phyloP scores from a whole-genome alignment of 30 jellyfish, hydroid and myxozoan genomes.

The Rhopilema esculentum region DNA sequence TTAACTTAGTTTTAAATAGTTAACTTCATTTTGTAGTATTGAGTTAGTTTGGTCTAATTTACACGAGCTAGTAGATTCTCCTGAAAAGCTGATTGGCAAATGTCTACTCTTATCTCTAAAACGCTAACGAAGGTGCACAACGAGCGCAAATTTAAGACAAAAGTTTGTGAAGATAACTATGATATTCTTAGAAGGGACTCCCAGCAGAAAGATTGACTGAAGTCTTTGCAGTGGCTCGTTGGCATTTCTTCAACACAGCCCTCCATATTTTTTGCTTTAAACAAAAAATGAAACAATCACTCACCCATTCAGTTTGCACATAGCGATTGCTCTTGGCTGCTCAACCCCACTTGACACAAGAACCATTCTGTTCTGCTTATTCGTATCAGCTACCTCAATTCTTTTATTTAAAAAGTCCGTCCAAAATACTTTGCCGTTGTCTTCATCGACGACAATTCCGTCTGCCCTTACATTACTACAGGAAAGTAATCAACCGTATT shows the following conservation, averaged over 20 bases:
- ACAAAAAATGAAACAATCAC: neutral
- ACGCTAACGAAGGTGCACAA: too few relatives aligned
- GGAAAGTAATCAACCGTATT: neutral
- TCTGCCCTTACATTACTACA: conserved; percentile 62
- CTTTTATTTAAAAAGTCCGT: conserved; percentile 63
- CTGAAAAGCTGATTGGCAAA: too few relatives aligned
- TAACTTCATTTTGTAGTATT: too few relatives aligned
- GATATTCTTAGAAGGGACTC: neutral
- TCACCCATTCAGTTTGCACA: conserved; percentile 48
- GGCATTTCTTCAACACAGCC: neutral
- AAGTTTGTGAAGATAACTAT: too few relatives aligned
- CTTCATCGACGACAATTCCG: conserved; percentile 60
- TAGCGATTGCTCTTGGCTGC: conserved; percentile 71
- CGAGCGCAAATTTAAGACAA: too few relatives aligned
- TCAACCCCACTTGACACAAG: conserved; percentile 51
- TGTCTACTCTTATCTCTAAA: too few relatives aligned
- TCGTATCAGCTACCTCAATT: conserved; percentile 51
- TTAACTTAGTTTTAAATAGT: too few relatives aligned
- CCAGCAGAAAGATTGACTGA: neutral
- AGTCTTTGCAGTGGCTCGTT: neutral
- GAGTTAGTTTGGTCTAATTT: too few relatives aligned
- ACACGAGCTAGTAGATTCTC: too few relatives aligned
- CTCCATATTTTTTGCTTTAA: too few relatives aligned
- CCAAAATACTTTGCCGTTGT: conserved; percentile 60
- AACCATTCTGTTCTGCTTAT: conserved; percentile 35